Percentiles rank a stretch among this genome's conserved stretches.
Evolutionary conservation across 2,113 vertebrate species (phyloP).

Genomic region (Chloebia gouldiae): DNA sequence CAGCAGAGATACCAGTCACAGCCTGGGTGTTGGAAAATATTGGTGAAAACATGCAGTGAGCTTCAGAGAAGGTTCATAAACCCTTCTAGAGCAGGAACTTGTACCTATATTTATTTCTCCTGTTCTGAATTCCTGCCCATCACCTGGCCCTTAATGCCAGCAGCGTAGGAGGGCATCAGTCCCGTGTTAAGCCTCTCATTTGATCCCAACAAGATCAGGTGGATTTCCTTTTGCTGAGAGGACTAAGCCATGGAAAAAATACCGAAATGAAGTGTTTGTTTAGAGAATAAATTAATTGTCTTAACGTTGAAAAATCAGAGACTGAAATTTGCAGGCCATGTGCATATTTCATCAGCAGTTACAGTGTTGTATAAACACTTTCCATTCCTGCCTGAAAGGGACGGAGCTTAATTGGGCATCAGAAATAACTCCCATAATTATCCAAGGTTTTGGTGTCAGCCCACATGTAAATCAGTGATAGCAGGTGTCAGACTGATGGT

Average conservation of each 20-base stretch:
- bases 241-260: neutral
- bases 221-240: neutral
- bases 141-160: neutral
- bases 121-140: neutral
- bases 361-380: neutral
- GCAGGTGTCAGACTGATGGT: neutral
- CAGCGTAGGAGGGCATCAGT: neutral
- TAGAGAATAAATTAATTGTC: neutral
- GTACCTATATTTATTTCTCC: neutral
- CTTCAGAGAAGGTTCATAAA: neutral
- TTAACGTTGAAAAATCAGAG: neutral
- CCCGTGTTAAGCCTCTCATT: neutral
- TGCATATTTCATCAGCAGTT: neutral
- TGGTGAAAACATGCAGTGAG: neutral
- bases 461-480: neutral
- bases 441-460: neutral
- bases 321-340: neutral
- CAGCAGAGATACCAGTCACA: neutral
- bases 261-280: neutral
- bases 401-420: neutral
- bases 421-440: neutral
- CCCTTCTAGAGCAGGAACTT: neutral
- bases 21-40: neutral
- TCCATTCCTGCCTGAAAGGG: neutral
- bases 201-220: neutral